Evolutionary conservation across 2,113 vertebrate genomes (phyloP).

Genomic region (Passer domesticus): DNA sequence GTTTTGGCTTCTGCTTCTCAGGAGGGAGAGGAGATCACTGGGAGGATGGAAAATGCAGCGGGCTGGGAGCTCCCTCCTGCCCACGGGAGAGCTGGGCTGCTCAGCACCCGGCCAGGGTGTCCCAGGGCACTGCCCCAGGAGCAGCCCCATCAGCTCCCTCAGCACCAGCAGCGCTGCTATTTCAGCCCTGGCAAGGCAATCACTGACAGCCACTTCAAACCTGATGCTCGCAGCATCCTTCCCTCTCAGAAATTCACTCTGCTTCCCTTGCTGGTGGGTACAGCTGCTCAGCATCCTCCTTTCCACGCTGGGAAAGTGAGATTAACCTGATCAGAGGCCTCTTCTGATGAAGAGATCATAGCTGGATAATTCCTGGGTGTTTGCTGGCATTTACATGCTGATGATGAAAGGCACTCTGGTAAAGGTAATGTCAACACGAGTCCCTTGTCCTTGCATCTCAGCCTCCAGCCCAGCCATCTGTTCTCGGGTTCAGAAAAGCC

Average conservation of each 20-base stretch:
- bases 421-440: conserved; percentile 12
- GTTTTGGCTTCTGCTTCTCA: conserved; percentile 3
- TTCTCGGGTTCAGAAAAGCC: not conserved
- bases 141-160: not conserved
- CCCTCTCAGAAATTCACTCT: not conserved
- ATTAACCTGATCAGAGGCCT: conserved; percentile 43
- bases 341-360: conserved; percentile 37
- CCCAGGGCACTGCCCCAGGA: not conserved
- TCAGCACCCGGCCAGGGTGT: not conserved
- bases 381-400: not conserved
- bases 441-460: not conserved
- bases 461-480: conserved; percentile 34
- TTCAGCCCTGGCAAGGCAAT: not conserved
- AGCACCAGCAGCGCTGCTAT: accelerated
- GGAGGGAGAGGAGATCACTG: not conserved
- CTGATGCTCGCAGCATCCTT: not conserved
- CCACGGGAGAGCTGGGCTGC: not conserved
- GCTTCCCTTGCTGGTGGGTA: not conserved
- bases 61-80: not conserved
- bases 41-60: not conserved
- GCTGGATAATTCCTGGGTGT: not conserved
- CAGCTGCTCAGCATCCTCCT: conserved; percentile 32
- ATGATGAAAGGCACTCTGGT: not conserved
- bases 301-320: not conserved
- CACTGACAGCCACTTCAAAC: not conserved